Percentiles rank a stretch among this genome's conserved stretches.
Conservation (phyloP, 2,113 vertebrate species). For the Gavia stellata region DNA sequence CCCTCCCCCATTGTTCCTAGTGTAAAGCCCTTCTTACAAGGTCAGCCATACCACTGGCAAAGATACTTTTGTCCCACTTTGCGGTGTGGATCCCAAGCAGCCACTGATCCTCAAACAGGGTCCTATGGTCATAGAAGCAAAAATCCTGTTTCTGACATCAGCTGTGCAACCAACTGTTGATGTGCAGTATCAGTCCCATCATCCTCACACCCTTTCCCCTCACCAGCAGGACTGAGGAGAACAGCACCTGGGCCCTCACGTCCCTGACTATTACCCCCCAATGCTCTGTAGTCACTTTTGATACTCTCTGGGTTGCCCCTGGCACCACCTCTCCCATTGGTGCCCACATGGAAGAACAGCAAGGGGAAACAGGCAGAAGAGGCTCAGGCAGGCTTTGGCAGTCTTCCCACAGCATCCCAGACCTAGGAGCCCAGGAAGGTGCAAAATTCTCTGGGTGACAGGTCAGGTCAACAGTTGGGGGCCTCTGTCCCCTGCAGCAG, state of each 20-base stretch:
- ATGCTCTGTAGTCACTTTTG: not conserved
- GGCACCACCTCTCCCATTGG: not conserved
- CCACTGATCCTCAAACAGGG: not conserved
- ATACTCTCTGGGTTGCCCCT: not conserved
- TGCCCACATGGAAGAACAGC: not conserved
- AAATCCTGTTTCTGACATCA: not conserved
- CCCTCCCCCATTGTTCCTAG: not conserved
- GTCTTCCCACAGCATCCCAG: not conserved
- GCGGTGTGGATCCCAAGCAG: not conserved
- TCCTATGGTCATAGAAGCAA: not conserved
- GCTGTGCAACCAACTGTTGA: not conserved
- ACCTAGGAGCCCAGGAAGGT: not conserved
- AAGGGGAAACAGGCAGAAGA: not conserved
- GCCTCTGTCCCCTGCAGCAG: not conserved
- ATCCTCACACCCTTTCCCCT: not conserved
- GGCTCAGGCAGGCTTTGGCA: not conserved
- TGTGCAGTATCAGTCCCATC: not conserved
- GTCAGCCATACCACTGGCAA: not conserved
- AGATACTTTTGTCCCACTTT: not conserved
- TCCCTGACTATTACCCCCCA: not conserved
- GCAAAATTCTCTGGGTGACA: not conserved
- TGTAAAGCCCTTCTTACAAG: not conserved
- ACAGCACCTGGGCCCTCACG: too few species aligned
- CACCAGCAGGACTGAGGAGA: not conserved
- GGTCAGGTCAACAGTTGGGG: not conserved